phyloP scores from a whole-genome alignment of 2,888 invertebrate genomes.

The Autographa gamma region DNA sequence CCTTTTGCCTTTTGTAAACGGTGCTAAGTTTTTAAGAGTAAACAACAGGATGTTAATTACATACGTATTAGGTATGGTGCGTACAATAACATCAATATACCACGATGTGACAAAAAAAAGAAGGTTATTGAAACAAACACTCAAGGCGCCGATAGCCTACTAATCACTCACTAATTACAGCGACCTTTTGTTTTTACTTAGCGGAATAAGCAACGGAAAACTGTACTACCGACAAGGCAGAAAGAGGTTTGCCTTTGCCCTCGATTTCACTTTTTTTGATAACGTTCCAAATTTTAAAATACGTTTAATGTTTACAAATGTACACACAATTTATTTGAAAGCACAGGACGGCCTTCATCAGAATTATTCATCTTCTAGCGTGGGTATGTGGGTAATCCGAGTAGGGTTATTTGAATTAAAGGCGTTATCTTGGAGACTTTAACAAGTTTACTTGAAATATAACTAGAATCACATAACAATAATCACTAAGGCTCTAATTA shows the following conservation, averaged over 20 bases:
- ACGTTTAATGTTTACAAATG: neutral
- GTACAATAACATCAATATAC: constrained; percentile 17
- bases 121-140: constrained; percentile 46
- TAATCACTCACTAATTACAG: constrained; percentile 58
- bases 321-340: neutral
- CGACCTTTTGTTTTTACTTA: constrained; percentile 60
- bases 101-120: constrained; percentile 35
- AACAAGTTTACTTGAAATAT: too few relatives aligned
- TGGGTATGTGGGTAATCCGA: too few relatives aligned
- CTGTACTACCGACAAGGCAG: constrained; percentile 30
- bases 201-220: constrained; percentile 37
- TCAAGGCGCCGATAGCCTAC: constrained; percentile 60
- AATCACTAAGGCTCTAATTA: too few relatives aligned
- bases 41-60: neutral
- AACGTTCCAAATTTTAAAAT: constrained; percentile 35
- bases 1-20: neutral
- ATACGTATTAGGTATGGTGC: neutral
- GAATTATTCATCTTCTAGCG: too few relatives aligned
- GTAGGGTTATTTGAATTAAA: too few relatives aligned
- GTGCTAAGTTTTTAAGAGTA: constrained; percentile 1
- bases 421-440: too few relatives aligned
- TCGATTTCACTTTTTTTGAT: constrained; percentile 43
- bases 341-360: too few relatives aligned
- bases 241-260: constrained; percentile 23
- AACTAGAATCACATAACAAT: too few relatives aligned